phyloP scores from a whole-genome alignment of 2,888 invertebrate genomes.

The Lycophotia porphyrea region DNA sequence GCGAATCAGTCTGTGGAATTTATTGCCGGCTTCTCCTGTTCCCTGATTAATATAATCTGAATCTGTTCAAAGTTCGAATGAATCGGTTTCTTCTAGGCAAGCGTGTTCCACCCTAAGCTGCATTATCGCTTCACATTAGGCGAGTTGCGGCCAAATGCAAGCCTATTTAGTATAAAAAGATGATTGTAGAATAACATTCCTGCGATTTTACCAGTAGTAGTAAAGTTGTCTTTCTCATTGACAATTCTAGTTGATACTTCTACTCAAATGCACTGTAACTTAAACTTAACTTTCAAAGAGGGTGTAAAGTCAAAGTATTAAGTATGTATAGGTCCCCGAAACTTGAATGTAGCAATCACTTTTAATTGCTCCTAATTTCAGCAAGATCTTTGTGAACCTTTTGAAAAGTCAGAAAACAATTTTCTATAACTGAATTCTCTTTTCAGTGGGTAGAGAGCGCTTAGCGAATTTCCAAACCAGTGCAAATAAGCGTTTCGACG shows the following conservation, averaged over 20 bases:
- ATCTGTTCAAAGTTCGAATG: no score
- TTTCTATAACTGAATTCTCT: conserved; percentile 46
- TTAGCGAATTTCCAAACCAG: conserved; percentile 89
- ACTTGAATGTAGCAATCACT: conserved; percentile 39
- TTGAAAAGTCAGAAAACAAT: conserved; percentile 51
- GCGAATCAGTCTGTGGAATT: no score
- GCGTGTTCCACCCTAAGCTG: no score
- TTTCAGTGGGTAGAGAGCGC: conserved; percentile 89
- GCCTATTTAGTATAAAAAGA: no score
- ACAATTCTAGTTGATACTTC: background rate
- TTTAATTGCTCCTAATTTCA: conserved; percentile 53
- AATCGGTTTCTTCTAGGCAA: no score
- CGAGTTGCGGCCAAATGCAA: no score
- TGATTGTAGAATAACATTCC: background rate
- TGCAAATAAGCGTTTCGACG: conserved; percentile 92
- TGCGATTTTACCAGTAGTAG: background rate
- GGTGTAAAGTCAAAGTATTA: background rate
- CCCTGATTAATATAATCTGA: no score
- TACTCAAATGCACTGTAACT: background rate
- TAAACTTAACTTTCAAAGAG: no score
- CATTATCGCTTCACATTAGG: no score
- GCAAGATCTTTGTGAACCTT: conserved; percentile 43
- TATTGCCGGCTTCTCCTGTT: no score
- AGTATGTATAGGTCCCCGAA: conserved; percentile 10
- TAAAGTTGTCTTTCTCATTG: background rate